Base-by-base conservation (phyloP, 2,888 invertebrate genomes). In the Balanococcus diminutus region DNA sequence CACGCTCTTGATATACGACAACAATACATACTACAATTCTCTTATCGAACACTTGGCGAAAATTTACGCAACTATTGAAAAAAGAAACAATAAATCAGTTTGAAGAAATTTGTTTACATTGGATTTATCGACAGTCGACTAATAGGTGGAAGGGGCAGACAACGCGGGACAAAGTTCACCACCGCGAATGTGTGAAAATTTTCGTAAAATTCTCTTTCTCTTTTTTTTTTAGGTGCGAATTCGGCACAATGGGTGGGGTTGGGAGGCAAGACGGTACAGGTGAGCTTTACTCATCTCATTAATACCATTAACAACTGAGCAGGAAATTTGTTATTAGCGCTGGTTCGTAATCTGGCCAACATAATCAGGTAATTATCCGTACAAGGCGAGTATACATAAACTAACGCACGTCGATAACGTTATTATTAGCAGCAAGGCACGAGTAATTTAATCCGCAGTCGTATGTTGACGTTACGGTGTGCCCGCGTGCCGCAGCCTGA, bases 361-460 rank as follows among this genome's bases (percentile, higher is more conserved):
- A 82, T 81, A 81, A 46, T 56, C 82, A 56, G 82, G 51, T 82
- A 46, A 82, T 82, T 82, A 82, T 82, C 56, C 82, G 51, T 82
- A 56, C 56, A 82, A 56, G 82, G 56, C 82, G 14, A 51, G 82
- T 82, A 32, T 51, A 42, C 16, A 31, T 56, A 82, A 79, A 36
- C 36, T 36, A 79, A 79, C 75, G 56, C 11, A 56, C 56, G 82
- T 32, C 82, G 51, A 79, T 79, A 79, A 79, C 75, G 31, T 79
- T 79, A 79, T 79, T 67, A 67, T 67, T 67, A 67, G 67, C 67
- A 16, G 9, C n/a, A n/a, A n/a, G 36, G 25, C 22, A 9, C 22
- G 75, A 79, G 75, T 79, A 36, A 36, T n/a, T 79, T 79, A 79
- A 79, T 19, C 75, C 75, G 36, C 6, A 19, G 75, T 36, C 72